A percentile compares a stretch with the other conserved stretches of the same genome.
Evolutionary conservation across 2,797 vertebrate genomes (phyloP).

Genomic region (Enteromius treurensis): DNA sequence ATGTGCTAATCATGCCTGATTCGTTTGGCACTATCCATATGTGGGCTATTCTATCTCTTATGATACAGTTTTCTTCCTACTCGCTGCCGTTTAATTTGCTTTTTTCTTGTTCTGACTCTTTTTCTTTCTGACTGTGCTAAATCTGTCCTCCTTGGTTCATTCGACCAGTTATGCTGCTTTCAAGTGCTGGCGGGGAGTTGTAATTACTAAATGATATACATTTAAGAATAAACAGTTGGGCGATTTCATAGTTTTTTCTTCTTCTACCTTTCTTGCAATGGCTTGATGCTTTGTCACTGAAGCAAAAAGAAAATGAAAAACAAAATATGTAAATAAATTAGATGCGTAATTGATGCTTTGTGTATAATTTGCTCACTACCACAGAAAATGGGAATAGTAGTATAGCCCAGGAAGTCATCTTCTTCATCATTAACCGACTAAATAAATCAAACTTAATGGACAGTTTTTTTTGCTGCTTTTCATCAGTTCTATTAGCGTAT

Average conservation of each 20-base stretch:
- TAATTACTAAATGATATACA: background rate
- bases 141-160: slow-evolving; percentile 6
- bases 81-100: background rate
- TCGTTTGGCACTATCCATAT: slow-evolving; percentile 43
- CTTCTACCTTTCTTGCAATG: background rate
- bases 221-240: background rate
- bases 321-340: background rate
- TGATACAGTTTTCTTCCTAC: background rate
- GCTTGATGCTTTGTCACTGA: background rate
- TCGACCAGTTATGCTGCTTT: background rate
- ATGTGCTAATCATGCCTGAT: slow-evolving; percentile 37
- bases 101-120: background rate
- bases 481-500: background rate
- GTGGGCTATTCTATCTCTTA: slow-evolving; percentile 4
- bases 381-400: background rate
- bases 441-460: background rate
- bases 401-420: background rate
- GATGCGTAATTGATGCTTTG: background rate
- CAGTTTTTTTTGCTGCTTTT: background rate
- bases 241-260: background rate
- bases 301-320: background rate
- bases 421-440: background rate
- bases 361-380: background rate
- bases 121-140: background rate
- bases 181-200: background rate